Evolutionary conservation across 2,797 vertebrate genomes (phyloP).

Genomic region (Myotis myotis): DNA sequence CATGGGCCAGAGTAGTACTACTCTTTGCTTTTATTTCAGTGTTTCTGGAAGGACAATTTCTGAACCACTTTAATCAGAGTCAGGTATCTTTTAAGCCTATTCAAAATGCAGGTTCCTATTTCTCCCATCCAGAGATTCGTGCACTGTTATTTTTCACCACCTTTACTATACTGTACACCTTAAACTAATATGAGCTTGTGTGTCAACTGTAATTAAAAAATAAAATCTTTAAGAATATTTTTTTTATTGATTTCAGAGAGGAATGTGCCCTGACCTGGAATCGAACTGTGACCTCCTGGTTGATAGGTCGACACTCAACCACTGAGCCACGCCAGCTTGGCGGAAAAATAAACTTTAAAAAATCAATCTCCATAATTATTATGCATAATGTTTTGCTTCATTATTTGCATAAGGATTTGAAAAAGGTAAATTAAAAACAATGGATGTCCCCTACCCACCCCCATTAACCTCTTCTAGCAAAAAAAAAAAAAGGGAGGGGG

Average conservation of each 20-base stretch:
- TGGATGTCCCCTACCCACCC: neutral
- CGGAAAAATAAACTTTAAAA: neutral
- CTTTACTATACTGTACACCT: neutral
- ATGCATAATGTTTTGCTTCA: neutral
- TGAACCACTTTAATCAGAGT: neutral
- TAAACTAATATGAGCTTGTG: neutral
- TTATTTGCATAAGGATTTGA: neutral
- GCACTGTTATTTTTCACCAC: neutral
- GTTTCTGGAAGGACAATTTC: neutral
- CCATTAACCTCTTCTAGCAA: no score
- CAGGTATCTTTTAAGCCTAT: neutral
- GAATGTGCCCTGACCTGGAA: no score
- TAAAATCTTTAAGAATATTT: neutral
- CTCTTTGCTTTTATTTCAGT: neutral
- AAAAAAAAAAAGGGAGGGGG: no score
- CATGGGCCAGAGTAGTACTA: neutral
- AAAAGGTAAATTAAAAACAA: slow-evolving; percentile 7
- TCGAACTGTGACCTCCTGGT: no score
- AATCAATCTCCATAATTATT: neutral
- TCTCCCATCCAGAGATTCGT: neutral
- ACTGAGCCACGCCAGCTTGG: no score
- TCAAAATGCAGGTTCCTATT: neutral
- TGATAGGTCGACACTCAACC: no score
- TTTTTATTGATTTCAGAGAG: no score
- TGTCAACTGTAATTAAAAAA: neutral